phyloP scores from a whole-genome alignment of 1,140 invertebrate genomes.

The Caerostris darwini region DNA sequence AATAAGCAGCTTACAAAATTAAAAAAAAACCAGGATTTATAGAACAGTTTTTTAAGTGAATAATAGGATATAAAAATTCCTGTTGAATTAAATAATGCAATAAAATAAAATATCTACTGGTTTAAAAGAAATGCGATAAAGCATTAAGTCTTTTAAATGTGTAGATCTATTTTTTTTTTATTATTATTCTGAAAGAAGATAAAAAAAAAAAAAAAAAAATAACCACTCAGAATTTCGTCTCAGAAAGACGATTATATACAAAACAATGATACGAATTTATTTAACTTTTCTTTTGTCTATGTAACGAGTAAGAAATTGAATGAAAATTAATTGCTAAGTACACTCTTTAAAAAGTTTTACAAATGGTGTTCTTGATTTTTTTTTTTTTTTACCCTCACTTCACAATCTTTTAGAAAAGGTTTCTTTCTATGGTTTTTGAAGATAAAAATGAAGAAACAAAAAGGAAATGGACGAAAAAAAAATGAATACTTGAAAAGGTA shows the following conservation, averaged over 20 bases:
- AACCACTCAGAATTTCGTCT: slow-evolving; percentile 3
- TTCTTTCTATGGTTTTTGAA: not conserved
- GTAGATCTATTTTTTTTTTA: not conserved
- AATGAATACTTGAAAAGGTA: slow-evolving; percentile 20
- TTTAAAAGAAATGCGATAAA: slow-evolving; percentile 31
- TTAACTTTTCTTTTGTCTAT: slow-evolving; percentile 54
- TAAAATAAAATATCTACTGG: not conserved
- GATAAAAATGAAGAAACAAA: not conserved
- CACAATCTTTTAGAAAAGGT: not conserved
- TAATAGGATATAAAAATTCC: slow-evolving; percentile 14
- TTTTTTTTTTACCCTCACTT: not conserved
- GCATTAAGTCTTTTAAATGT: slow-evolving; percentile 1
- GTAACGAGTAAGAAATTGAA: slow-evolving; percentile 55
- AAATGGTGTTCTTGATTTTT: slow-evolving; percentile 29
- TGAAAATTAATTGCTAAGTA: slow-evolving; percentile 65
- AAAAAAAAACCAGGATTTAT: not conserved
- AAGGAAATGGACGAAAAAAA: not conserved
- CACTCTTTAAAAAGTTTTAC: slow-evolving; percentile 21
- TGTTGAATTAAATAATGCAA: slow-evolving; percentile 6
- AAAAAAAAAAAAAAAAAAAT: not conserved
- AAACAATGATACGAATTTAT: slow-evolving; percentile 46
- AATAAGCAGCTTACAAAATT: slow-evolving; percentile 29
- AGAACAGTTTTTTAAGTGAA: not conserved
- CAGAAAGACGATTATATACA: not conserved
- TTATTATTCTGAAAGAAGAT: not conserved